Base-by-base conservation (phyloP, 2,888 invertebrate species). In the Pimpla rufipes region DNA sequence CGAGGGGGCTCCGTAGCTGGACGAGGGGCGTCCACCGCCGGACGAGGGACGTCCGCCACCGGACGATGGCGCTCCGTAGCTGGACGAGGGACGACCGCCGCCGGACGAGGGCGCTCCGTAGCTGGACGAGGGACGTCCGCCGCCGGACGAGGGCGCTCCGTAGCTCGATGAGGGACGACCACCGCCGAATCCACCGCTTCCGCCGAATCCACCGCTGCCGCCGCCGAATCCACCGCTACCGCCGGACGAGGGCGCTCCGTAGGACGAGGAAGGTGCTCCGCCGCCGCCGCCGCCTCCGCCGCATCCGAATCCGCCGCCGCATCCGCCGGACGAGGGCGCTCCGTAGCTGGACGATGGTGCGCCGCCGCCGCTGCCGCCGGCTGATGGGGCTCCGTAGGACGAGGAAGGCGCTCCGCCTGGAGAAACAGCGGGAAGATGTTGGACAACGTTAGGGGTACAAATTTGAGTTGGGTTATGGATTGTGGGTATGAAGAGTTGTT, bases 151-250 rank as follows among this genome's bases (percentile, higher is more conserved):
- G 90, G 93, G 52, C 4, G 94, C 93, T 55, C 89, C 94, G 85
- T 94, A 94, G 75, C 88, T 91, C 70, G 93, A 90, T 0, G 91
- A 94, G 0, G 93, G 93, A 75, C 77, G 37, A 55, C 86, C 78
- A 18, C 85, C 86, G n/a, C 84, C 78, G 94, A 93, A 0, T 29
- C 29, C 29, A 29, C 29, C 29, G 94, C 86, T 86, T 50, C 86
- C 85, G 45, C 87, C 78, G 57, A 85, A 84, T 45, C 84, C 84
- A 7, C 85, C 80, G 16, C 78, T 67, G 13, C 84, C 85, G 18
- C 87, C 74, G 8, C 87, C 78, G 57, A 85, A 84, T 45, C 84
- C 84, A 7, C 85, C 80, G 16, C 78, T 67, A 13, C 84, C 85
- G 18, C 87, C 74, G 8, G 85, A 85, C n/a, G 85, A 64, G 5